Percentiles rank a stretch among this genome's conserved stretches.
phyloP scores from a whole-genome alignment of 2,888 invertebrate species.

The Catocala sponsa region DNA sequence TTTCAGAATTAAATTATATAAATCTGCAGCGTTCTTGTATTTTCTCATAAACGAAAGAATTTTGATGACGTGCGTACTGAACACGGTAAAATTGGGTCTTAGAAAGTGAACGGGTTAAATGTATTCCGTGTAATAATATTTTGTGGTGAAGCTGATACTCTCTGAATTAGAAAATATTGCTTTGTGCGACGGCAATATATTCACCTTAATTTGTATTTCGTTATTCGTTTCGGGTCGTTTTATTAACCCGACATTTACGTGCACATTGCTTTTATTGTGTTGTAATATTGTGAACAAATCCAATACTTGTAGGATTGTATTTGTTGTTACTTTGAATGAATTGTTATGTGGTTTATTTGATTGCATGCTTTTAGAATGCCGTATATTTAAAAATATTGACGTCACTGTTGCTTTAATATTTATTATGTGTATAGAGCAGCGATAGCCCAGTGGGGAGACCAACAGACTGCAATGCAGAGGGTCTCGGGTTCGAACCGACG shows the following conservation, averaged over 20 bases:
- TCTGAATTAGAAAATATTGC: constrained; percentile 16
- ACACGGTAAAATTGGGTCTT: not conserved
- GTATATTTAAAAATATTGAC: too few relatives aligned
- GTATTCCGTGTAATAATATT: constrained; percentile 13
- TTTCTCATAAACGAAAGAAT: constrained; percentile 9
- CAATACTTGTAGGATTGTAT: too few relatives aligned
- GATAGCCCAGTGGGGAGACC: too few relatives aligned
- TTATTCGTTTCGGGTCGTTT: not conserved
- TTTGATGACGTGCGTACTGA: constrained; percentile 4
- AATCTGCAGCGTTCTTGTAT: constrained; percentile 1
- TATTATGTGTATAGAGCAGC: too few relatives aligned
- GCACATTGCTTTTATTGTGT: too few relatives aligned
- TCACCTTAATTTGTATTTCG: not conserved
- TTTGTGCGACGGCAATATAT: constrained; percentile 4
- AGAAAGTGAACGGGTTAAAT: constrained; percentile 11
- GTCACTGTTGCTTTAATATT: too few relatives aligned
- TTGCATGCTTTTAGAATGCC: too few relatives aligned
- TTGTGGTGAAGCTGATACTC: constrained; percentile 14
- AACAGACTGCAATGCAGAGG: too few relatives aligned
- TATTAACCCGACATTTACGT: not conserved
- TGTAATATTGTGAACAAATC: not conserved
- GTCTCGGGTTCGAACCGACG: too few relatives aligned
- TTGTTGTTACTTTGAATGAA: too few relatives aligned
- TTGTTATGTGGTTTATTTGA: too few relatives aligned
- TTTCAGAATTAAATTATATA: constrained; percentile 16